Conservation (phyloP, 2,888 invertebrate genomes). For the Crepidodera aurea region DNA sequence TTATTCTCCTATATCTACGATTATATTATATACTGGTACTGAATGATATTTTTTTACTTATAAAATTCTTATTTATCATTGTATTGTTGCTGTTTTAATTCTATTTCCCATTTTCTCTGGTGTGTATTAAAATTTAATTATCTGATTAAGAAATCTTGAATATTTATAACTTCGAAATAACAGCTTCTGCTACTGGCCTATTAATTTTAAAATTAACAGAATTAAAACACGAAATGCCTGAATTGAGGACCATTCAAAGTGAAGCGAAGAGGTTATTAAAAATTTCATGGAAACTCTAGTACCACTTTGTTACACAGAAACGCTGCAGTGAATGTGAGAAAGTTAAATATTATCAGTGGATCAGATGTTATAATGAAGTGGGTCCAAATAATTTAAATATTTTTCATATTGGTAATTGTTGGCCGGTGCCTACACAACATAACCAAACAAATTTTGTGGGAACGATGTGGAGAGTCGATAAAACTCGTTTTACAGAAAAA, state of each 20-base stretch:
- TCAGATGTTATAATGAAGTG: neutral
- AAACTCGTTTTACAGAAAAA: no score
- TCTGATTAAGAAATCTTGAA: no score
- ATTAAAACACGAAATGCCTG: neutral
- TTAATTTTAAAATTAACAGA: neutral
- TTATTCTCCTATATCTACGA: no score
- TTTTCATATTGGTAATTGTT: neutral
- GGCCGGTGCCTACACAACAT: neutral
- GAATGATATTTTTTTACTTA: no score
- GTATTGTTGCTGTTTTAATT: no score
- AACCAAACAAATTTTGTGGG: neutral
- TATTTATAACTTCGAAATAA: no score
- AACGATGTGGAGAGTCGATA: neutral
- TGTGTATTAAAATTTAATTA: no score
- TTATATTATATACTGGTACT: no score
- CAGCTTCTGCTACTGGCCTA: no score
- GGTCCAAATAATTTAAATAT: neutral
- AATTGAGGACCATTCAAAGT: neutral
- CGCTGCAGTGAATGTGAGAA: neutral
- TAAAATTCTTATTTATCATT: no score
- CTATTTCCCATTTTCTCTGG: no score
- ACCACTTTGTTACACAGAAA: neutral
- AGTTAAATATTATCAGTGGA: conserved; percentile 1
- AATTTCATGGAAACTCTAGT: neutral
- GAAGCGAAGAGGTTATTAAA: conserved; percentile 1